These are phyloP conservation scores for Malurus cyaneus DNA, from an alignment of 2,113 vertebrate genomes.

Conservation along the genomic window DNA sequence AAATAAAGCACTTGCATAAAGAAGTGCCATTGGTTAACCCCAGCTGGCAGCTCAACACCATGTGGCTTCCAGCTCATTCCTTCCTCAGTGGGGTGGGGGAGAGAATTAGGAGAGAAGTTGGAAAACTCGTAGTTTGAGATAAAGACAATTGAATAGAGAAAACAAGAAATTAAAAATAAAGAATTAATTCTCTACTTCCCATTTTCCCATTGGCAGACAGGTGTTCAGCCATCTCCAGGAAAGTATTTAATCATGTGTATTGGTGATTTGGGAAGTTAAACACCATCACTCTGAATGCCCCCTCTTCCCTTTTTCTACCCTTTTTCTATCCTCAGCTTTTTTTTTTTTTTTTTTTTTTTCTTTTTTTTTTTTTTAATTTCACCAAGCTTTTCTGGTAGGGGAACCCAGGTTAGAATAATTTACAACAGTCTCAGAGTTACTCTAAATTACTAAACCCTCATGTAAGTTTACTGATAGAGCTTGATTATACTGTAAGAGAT, in stretches of 20 bases:
- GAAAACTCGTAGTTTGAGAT: neutral
- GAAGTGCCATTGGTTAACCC: neutral
- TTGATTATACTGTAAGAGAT: neutral
- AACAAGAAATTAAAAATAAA: neutral
- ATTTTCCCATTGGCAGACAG: neutral
- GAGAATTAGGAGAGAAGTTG: neutral
- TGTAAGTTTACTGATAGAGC: neutral
- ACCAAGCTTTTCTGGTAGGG: neutral
- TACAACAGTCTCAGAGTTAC: neutral
- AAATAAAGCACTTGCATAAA: neutral
- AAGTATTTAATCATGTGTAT: neutral
- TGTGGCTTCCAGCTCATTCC: fast-evolving
- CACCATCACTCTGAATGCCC: neutral
- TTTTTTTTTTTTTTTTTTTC: neutral
- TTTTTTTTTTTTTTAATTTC: neutral
- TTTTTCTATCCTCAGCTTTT: neutral
- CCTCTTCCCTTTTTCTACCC: neutral
- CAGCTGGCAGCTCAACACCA: neutral
- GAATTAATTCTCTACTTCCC: neutral
- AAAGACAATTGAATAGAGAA: neutral
- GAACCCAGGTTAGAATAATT: neutral
- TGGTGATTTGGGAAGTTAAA: neutral
- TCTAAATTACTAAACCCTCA: neutral
- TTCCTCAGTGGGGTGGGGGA: neutral
- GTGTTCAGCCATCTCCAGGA: neutral